Evolutionary conservation across 2,113 vertebrate species (phyloP).

Genomic region (human (Homo sapiens)): GRCh38 chr12:67129501-67130000

Average conservation of each 20-base stretch:
- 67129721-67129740: conserved; percentile 38
- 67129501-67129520: not conserved
- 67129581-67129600: conserved; percentile 5
- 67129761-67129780: not conserved
- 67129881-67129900: conserved; percentile 3
- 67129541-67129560: not conserved
- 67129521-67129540: not conserved
- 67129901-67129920: conserved; percentile 2
- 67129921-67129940: not conserved
- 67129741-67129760: conserved; percentile 3
- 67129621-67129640: conserved; percentile 13
- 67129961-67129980: conserved; percentile 28
- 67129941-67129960: not conserved
- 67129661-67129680: not conserved
- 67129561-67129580: not conserved
- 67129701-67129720: not conserved
- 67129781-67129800: not conserved
- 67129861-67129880: not conserved
- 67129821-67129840: conserved; percentile 4
- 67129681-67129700: not conserved
- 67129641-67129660: conserved; percentile 22
- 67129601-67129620: conserved; percentile 35
- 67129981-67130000: conserved; percentile 37
- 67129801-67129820: not conserved
- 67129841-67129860: not conserved